Evolutionary conservation across 2,797 vertebrate genomes (phyloP).

Genomic region (Atherinosoma microstoma): DNA sequence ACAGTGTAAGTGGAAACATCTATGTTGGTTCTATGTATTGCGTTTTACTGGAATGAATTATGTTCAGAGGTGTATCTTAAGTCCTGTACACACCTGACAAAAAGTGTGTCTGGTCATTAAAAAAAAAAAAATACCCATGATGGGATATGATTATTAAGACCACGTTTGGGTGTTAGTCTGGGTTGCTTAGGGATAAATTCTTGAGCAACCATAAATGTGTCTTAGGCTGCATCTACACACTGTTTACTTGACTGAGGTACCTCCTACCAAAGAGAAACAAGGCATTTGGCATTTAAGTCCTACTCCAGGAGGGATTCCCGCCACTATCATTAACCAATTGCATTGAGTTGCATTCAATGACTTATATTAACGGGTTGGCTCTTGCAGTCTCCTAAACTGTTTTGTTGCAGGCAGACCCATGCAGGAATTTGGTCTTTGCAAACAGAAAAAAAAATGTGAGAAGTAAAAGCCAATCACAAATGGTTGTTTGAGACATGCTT

Average conservation of each 20-base stretch:
- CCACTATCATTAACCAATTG: slow-evolving; percentile 6
- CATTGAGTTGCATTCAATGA: slow-evolving; percentile 2
- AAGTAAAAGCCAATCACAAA: neutral
- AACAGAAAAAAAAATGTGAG: neutral
- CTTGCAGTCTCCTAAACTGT: neutral
- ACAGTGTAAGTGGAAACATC: neutral
- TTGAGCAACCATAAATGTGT: neutral
- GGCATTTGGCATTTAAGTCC: neutral
- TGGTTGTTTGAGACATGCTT: neutral
- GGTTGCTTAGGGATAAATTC: neutral
- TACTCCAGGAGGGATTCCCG: neutral
- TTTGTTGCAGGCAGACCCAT: neutral
- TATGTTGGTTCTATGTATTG: neutral
- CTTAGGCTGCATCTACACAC: neutral
- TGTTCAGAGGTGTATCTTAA: neutral
- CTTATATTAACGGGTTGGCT: neutral
- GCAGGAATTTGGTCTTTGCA: neutral
- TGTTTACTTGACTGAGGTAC: neutral
- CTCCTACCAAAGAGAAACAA: neutral
- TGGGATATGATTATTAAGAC: neutral
- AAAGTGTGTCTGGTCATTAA: neutral
- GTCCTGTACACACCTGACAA: too few species aligned
- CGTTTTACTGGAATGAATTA: neutral
- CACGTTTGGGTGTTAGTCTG: neutral
- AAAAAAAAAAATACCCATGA: too few species aligned